A percentile compares a stretch with the other conserved stretches of the same genome.
These are phyloP conservation scores for Steinernema scapterisci DNA, from an alignment of 2,888 invertebrate genomes.

Conservation along the genomic window DNA sequence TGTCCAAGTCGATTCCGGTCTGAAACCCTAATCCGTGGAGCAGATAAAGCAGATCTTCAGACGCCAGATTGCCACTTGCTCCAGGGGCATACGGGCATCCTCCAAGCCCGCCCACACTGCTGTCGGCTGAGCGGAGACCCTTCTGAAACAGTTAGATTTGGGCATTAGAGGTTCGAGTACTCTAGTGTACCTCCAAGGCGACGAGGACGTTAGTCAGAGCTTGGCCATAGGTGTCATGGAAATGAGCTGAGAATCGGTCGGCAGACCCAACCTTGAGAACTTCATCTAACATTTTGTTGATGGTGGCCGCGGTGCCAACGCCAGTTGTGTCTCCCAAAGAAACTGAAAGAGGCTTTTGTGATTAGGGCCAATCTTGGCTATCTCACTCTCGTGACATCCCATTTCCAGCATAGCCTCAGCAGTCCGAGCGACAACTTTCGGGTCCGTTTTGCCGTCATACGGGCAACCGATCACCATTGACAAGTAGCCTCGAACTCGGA, in stretches of 20 bases:
- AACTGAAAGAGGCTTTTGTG: constrained; percentile 70
- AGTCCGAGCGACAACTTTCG: constrained; percentile 75
- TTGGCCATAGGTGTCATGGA: constrained; percentile 97
- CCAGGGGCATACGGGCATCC: constrained; percentile 97
- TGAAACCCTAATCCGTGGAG: constrained; percentile 83
- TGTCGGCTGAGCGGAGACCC: constrained; percentile 76
- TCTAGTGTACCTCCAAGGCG: constrained; percentile 77
- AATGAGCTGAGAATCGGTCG: constrained; percentile 83
- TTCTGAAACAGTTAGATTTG: constrained; percentile 38
- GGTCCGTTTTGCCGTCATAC: constrained; percentile 81
- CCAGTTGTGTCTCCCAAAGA: constrained; percentile 97
- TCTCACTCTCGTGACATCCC: constrained; percentile 62
- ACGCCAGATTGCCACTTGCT: constrained; percentile 94
- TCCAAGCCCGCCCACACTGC: constrained; percentile 95
- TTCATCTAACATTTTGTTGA: constrained; percentile 79
- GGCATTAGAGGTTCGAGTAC: not conserved
- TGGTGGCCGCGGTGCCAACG: constrained; percentile 78
- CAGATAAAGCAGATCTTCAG: constrained; percentile 95
- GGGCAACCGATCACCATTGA: constrained; percentile 96
- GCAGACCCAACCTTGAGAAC: constrained; percentile 75
- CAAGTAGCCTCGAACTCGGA: constrained; percentile 87
- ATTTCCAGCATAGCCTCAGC: constrained; percentile 58
- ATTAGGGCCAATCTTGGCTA: not conserved
- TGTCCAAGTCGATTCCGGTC: constrained; percentile 71
- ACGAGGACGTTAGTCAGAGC: constrained; percentile 89